These are phyloP conservation scores for Muscicapa comitata DNA, from an alignment of 2,797 vertebrate genomes.

Conservation along the genomic window DNA sequence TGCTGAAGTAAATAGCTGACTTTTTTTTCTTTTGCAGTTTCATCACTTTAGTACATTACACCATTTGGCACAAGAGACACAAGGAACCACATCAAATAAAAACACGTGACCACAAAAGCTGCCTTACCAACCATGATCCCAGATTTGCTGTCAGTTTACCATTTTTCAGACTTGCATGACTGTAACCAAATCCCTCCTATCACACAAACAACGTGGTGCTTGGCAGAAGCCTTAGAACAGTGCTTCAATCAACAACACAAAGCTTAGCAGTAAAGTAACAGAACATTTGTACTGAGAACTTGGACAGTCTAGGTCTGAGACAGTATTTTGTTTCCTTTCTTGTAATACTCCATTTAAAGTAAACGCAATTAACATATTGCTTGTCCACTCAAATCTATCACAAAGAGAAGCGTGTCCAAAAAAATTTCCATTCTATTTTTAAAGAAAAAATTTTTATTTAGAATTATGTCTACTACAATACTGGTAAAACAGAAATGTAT, in stretches of 20 bases:
- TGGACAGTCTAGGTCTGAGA: neutral
- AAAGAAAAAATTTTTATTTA: neutral
- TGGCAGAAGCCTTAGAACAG: slow-evolving; percentile 63
- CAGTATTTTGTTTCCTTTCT: neutral
- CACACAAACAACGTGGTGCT: slow-evolving; percentile 49
- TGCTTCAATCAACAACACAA: slow-evolving; percentile 66
- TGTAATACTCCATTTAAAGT: neutral
- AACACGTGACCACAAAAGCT: slow-evolving; percentile 73
- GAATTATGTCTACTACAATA: neutral
- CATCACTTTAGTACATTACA: slow-evolving; percentile 71
- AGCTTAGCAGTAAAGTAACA: slow-evolving; percentile 54
- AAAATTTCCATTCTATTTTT: neutral
- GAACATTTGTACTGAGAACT: slow-evolving; percentile 36
- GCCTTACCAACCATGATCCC: slow-evolving; percentile 63
- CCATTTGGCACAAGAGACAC: slow-evolving; percentile 66
- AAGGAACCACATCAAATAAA: slow-evolving; percentile 77
- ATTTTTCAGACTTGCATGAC: slow-evolving; percentile 66
- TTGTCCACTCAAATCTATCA: neutral
- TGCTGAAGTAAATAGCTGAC: slow-evolving; percentile 55
- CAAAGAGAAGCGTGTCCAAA: neutral
- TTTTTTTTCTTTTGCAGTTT: slow-evolving; percentile 63
- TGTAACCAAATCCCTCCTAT: slow-evolving; percentile 70
- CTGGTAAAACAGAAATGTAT: neutral
- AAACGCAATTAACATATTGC: neutral
- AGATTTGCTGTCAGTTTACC: slow-evolving; percentile 63